Base-by-base conservation (phyloP, 2,888 invertebrate genomes). In the Lasioglossum morio region DNA sequence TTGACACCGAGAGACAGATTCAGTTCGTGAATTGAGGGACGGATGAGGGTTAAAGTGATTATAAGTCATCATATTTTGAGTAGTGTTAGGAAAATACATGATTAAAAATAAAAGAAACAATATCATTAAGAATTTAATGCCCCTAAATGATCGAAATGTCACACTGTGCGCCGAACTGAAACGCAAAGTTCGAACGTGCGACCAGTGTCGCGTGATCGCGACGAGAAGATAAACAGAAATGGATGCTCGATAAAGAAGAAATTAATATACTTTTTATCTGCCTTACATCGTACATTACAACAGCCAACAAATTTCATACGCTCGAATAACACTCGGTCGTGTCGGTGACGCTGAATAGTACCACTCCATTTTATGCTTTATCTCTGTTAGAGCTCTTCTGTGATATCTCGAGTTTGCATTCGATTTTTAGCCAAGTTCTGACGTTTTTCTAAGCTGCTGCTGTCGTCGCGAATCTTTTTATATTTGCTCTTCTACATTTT, bases 191-290 rank as follows among this genome's bases (percentile, higher is more conserved):
- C 53, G 74, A n/a, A 46, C 43, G 27, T 30, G 10, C 30, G 27
- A 43, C 30, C 27, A 14, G 43, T 43, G 34, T 37, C 75, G 30
- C 16, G 40, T 34, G 53, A 81, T 81, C 63, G 23, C 34, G 60
- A 53, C 2, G 16, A 12, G 14, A 23, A 27, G 84, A 82, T 84
- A 78, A 78, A 77, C 57, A n/a, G 73, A 77, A 77, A 69, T 66
- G 46, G 43, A 57, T 48, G 23, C 14, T 40, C 46, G 48, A 81
- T 72, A 78, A 78, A 40, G 23, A n/a, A 70, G 30, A 57, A 63
- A 37, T 37, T n/a, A 81, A 76, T 53, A 16, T n/a, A 23, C 27
- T 60, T 60, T 60, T 60, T 60, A 27, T 27, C 27, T 14, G 27
- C 14, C 5, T 27, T 60, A 60, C 27, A 60, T 60, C 27, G 27